Conservation (phyloP, 2,888 invertebrate species). For the Stenolophus ochropezus region DNA sequence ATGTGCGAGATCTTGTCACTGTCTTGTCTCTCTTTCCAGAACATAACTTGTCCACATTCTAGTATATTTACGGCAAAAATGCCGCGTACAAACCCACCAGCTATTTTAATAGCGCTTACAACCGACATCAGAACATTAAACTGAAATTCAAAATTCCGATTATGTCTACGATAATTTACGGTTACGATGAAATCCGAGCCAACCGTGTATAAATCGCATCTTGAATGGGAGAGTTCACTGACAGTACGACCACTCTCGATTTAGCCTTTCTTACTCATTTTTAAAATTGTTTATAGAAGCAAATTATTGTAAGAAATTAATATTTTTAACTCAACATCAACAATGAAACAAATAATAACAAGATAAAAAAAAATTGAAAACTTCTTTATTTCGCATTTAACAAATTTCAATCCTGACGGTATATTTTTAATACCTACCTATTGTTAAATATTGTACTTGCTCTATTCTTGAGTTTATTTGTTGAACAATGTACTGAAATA, state of each 20-base stretch:
- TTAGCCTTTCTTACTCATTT: background rate
- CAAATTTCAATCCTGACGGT: too few species aligned
- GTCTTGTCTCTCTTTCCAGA: slow-evolving; percentile 2
- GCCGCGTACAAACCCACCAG: background rate
- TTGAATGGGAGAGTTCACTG: background rate
- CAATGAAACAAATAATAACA: too few species aligned
- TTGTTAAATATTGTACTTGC: too few species aligned
- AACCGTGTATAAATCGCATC: slow-evolving; percentile 44
- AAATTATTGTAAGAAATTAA: background rate
- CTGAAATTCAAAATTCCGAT: slow-evolving; percentile 51
- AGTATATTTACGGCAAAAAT: slow-evolving; percentile 33
- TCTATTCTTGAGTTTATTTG: too few species aligned
- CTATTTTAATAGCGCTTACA: slow-evolving; percentile 33
- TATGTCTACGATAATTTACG: slow-evolving; percentile 55
- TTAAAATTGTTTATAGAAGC: background rate
- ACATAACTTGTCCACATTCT: slow-evolving; percentile 26
- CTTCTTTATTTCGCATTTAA: too few species aligned
- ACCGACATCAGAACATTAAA: slow-evolving; percentile 48
- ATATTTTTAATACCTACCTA: too few species aligned
- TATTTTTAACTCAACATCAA: too few species aligned
- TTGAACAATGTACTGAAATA: too few species aligned
- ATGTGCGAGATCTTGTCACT: slow-evolving; percentile 13
- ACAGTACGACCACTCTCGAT: background rate
- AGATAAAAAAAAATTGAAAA: too few species aligned
- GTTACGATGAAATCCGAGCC: slow-evolving; percentile 47